Evolutionary conservation across 2,797 vertebrate genomes (phyloP).

Genomic region (Falco berigora): DNA sequence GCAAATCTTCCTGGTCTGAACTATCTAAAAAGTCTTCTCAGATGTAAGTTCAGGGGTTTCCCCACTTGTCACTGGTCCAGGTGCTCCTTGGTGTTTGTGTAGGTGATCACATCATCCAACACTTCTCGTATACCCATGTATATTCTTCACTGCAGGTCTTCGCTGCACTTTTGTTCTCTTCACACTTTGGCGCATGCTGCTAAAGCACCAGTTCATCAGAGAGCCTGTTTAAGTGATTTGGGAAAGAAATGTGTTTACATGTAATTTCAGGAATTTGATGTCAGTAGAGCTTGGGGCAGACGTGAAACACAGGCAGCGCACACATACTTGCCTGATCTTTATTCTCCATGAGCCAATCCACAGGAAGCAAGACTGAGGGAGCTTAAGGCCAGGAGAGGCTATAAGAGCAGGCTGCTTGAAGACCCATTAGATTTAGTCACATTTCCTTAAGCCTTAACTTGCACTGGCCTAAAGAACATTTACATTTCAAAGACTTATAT

Average conservation of each 20-base stretch:
- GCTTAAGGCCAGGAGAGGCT: not conserved
- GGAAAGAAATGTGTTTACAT: not conserved
- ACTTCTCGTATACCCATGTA: not conserved
- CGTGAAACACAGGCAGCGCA: not conserved
- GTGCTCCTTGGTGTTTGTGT: not conserved
- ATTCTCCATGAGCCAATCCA: not conserved
- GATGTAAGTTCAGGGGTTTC: not conserved
- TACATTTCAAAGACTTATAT: not conserved
- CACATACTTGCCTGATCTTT: not conserved
- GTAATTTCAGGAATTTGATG: not conserved
- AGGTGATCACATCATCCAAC: not conserved
- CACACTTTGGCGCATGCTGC: not conserved
- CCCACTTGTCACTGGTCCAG: not conserved
- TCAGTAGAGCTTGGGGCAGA: not conserved
- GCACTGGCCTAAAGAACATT: not conserved
- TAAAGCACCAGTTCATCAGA: not conserved
- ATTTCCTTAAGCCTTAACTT: not conserved
- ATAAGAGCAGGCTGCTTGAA: not conserved
- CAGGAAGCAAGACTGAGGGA: not conserved
- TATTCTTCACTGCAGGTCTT: not conserved
- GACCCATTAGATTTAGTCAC: not conserved
- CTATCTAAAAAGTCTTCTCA: not conserved
- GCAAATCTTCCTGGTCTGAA: not conserved
- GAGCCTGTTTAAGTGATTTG: not conserved
- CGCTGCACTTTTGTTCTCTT: not conserved